Conservation (phyloP, 2,113 vertebrate species). For the Myxocyprinus asiaticus region DNA sequence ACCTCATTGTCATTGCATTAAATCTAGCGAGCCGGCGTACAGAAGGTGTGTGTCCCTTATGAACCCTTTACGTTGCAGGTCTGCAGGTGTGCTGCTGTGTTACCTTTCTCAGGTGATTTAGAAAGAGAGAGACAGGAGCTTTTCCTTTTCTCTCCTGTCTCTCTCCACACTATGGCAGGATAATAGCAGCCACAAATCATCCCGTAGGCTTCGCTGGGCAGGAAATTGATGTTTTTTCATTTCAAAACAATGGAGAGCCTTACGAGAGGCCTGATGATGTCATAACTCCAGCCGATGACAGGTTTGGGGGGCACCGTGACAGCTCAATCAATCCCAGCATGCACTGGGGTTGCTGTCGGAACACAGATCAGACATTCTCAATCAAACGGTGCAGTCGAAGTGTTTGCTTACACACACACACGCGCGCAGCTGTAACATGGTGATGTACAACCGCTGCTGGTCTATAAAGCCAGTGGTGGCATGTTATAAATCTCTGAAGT, state of each 20-base stretch:
- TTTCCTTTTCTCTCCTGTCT: not conserved
- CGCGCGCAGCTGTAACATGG: not conserved
- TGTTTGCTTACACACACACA: not conserved
- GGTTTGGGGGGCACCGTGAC: conserved; percentile 53
- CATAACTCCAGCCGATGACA: conserved; percentile 71
- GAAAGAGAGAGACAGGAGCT: no score
- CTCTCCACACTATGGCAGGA: conserved; percentile 12
- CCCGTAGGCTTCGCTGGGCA: conserved; percentile 56
- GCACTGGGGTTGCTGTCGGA: conserved; percentile 34
- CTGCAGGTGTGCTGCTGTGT: no score
- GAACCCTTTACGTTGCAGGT: no score
- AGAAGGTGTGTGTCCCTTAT: no score
- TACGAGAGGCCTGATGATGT: conserved; percentile 72
- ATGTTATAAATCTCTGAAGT: conserved; percentile 48
- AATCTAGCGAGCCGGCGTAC: no score
- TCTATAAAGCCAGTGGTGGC: not conserved
- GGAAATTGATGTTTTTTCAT: conserved; percentile 75
- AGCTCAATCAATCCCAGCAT: conserved; percentile 65
- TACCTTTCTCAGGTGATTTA: no score
- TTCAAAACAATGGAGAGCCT: conserved; percentile 75
- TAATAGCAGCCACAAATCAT: conserved; percentile 78
- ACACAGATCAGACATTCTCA: conserved; percentile 54
- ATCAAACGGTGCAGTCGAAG: conserved; percentile 35
- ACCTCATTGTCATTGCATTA: no score
- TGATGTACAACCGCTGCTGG: conserved; percentile 11